Base-by-base conservation (phyloP, 2,888 invertebrate genomes). In the Drosophila mettleri region DNA sequence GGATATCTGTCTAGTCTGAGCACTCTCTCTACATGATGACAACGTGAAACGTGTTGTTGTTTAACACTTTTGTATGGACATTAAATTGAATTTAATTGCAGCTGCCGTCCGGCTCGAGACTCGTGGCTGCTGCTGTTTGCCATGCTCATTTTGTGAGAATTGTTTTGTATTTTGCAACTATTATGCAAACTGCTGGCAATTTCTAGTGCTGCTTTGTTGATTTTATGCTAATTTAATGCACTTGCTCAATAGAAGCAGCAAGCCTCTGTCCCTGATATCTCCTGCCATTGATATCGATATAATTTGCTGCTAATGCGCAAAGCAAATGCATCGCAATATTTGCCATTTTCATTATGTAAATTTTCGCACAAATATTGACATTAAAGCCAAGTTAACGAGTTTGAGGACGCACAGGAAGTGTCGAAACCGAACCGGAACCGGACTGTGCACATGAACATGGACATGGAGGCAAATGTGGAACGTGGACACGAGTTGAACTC, bases 141-240 rank as follows among this genome's bases (percentile, higher is more conserved):
- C 45, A 64, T 59, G 66, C 69, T 59, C 58, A 64, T 69, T 69
- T 82, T 69, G 68, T 27, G 59, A 18, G 74, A 71, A 74, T 77
- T 69, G 86, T 74, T 86, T 72, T 66, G 88, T 64, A 80, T 76
- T 80, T 70, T 70, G 67, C 22, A 68, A 79, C 65, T 59, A 55
- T 69, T 53, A 58, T 63, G 62, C 53, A 69, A 74, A 27, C 54
- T 58, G 24, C 29, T 51, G 53, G 58, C 43, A 49, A 36, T 55
- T 74, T n/a, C n/a, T 39, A 34, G 41, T 39, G 41, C 18, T 38
- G 51, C 20, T 43, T 65, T 81, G 82, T 81, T 87, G 75, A 68
- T 84, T 78, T 88, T 86, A 84, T 87, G 83, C 89, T 84, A 86
- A 83, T 88, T 83, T 74, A 80, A 88, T 88, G 84, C 80, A 88